Conservation (phyloP, 2,888 invertebrate species). For the Mongoloraphidia duomilia region DNA sequence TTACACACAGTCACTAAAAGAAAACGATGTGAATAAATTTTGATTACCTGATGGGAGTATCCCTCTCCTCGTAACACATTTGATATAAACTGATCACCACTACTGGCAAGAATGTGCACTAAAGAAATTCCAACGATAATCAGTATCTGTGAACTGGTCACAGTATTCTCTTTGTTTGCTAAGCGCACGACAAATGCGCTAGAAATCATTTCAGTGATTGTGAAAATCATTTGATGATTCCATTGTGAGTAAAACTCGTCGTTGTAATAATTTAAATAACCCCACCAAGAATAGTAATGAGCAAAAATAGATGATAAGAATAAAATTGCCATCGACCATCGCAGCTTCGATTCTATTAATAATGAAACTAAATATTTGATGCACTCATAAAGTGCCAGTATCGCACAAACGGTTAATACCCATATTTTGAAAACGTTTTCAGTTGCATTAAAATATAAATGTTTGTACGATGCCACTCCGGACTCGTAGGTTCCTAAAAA, state of each 20-base stretch:
- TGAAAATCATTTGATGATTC: conserved; percentile 52
- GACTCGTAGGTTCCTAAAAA: conserved; percentile 46
- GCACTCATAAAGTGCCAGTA: conserved; percentile 45
- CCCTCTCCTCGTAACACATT: conserved; percentile 51
- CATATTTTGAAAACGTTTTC: conserved; percentile 51
- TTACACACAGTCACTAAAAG: background rate
- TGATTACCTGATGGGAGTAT: conserved; percentile 43
- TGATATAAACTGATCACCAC: conserved; percentile 48
- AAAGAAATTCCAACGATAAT: conserved; percentile 42
- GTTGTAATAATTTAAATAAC: conserved; percentile 54
- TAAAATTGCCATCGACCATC: conserved; percentile 46
- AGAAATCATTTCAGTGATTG: conserved; percentile 45
- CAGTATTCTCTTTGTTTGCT: conserved; percentile 34
- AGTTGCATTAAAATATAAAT: conserved; percentile 56
- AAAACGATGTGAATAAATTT: background rate
- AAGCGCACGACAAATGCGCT: conserved; percentile 41
- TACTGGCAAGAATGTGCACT: conserved; percentile 44
- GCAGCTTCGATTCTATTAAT: conserved; percentile 34
- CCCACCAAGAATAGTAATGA: conserved; percentile 58
- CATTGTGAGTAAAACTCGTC: conserved; percentile 55
- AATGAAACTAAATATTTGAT: conserved; percentile 39
- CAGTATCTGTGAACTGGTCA: conserved; percentile 40
- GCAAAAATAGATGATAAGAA: conserved; percentile 47
- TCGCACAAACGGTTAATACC: conserved; percentile 40
- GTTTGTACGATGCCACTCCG: conserved; percentile 53